These are phyloP conservation scores for Volucella inflata DNA, from an alignment of 2,888 invertebrate genomes.

Conservation along the genomic window DNA sequence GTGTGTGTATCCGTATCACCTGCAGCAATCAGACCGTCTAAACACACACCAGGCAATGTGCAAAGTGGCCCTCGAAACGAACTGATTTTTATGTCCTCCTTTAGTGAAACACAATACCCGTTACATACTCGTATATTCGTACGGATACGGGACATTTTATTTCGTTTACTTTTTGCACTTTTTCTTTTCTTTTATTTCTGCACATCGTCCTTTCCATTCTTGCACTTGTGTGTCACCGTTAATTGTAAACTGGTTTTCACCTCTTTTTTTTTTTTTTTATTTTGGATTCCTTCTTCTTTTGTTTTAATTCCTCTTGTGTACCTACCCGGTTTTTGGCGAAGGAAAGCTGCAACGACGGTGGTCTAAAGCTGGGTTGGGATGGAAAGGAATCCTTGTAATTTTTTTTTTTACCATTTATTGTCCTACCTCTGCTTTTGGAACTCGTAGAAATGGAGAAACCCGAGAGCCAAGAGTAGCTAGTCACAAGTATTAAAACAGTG, in stretches of 20 bases:
- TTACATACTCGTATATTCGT: too few relatives aligned
- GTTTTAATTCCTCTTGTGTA: slow-evolving; percentile 47
- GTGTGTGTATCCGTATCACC: not conserved
- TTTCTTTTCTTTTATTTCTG: slow-evolving; percentile 10
- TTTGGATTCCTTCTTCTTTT: slow-evolving; percentile 1
- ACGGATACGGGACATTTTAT: slow-evolving; percentile 46
- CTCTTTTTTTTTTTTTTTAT: slow-evolving; percentile 14
- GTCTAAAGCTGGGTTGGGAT: slow-evolving; percentile 18
- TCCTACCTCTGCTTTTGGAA: slow-evolving; percentile 25
- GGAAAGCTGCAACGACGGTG: slow-evolving; percentile 33
- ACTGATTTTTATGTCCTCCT: slow-evolving; percentile 51
- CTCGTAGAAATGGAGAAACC: slow-evolving; percentile 23
- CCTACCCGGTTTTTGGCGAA: slow-evolving; percentile 3
- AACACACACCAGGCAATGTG: slow-evolving; percentile 17
- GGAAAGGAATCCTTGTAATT: slow-evolving; percentile 13
- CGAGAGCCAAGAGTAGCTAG: slow-evolving; percentile 37
- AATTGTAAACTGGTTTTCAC: slow-evolving; percentile 59
- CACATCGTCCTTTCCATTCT: slow-evolving; percentile 49
- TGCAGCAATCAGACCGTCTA: not conserved
- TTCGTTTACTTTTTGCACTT: slow-evolving; percentile 36
- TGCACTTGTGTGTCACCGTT: slow-evolving; percentile 69
- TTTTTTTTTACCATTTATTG: slow-evolving; percentile 24
- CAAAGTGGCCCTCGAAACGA: slow-evolving; percentile 68
- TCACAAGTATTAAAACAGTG: slow-evolving; percentile 64
- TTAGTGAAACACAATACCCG: slow-evolving; percentile 48